phyloP scores from a whole-genome alignment of 2,797 vertebrate species.

The Sciurus carolinensis region DNA sequence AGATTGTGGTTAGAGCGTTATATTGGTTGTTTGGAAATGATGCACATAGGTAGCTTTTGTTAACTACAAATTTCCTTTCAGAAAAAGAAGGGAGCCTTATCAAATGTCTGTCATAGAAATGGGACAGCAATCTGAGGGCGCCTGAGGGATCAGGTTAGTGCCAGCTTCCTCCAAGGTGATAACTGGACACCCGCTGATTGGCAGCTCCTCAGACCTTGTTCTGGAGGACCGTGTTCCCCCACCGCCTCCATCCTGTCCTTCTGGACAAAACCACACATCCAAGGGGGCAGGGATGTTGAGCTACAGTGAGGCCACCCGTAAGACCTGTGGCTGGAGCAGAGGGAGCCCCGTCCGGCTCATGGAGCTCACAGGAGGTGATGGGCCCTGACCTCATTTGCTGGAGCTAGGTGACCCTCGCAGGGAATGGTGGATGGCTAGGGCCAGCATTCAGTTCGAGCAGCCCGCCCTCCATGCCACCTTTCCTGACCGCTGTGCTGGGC shows the following conservation, averaged over 20 bases:
- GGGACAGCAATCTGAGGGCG: background rate
- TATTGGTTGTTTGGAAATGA: background rate
- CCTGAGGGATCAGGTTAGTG: background rate
- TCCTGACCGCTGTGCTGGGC: background rate
- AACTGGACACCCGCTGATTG: background rate
- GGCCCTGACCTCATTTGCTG: background rate
- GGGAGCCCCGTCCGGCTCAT: background rate
- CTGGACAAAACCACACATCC: constrained; percentile 1
- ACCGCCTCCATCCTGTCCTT: background rate
- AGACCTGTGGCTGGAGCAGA: background rate
- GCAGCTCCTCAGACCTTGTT: background rate
- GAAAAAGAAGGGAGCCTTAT: background rate
- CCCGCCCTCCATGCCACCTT: rapidly evolving
- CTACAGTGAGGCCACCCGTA: background rate
- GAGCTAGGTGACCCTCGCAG: background rate
- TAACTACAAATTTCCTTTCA: constrained; percentile 16
- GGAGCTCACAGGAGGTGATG: background rate
- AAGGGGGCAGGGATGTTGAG: background rate
- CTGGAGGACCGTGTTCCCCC: background rate
- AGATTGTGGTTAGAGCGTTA: background rate
- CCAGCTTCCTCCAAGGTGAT: background rate
- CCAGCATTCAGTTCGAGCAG: background rate
- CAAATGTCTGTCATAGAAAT: constrained; percentile 27
- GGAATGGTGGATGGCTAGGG: background rate
- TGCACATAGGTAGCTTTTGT: background rate